Conservation (phyloP, 2,797 vertebrate species). For the Protonibea diacanthus region DNA sequence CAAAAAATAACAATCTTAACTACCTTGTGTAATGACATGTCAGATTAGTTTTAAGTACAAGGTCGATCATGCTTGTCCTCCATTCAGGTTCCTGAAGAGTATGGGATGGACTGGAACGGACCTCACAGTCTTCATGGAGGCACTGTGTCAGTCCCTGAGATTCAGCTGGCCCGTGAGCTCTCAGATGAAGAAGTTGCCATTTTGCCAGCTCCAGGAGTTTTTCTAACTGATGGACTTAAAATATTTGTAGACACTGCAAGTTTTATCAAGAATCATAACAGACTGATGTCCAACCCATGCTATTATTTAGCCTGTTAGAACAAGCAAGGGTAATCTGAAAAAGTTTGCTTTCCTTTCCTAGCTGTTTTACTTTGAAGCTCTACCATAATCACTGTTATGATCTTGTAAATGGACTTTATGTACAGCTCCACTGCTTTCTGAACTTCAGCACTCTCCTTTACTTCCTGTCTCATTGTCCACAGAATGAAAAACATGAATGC, state of each 20-base stretch:
- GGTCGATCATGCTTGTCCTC: background rate
- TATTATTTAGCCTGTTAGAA: background rate
- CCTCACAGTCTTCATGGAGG: constrained; percentile 28
- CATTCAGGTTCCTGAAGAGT: constrained; percentile 18
- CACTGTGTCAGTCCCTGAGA: constrained; percentile 7
- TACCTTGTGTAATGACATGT: background rate
- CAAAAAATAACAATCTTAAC: too few species aligned
- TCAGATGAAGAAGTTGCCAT: background rate
- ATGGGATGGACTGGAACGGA: constrained; percentile 28
- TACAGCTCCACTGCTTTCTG: too few species aligned
- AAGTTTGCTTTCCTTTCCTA: too few species aligned
- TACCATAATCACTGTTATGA: too few species aligned
- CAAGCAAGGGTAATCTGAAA: background rate
- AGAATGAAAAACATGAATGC: too few species aligned
- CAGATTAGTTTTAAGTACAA: background rate
- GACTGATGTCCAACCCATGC: background rate
- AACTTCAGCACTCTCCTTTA: too few species aligned
- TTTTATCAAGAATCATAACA: background rate
- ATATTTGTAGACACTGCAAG: background rate
- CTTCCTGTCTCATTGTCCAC: too few species aligned
- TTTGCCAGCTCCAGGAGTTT: constrained; percentile 9
- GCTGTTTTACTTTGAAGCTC: too few species aligned
- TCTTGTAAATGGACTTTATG: too few species aligned
- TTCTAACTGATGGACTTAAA: background rate
- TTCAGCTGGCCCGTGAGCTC: constrained; percentile 4